Conservation (phyloP, 2,888 invertebrate genomes). For the Xanthia icteritia region DNA sequence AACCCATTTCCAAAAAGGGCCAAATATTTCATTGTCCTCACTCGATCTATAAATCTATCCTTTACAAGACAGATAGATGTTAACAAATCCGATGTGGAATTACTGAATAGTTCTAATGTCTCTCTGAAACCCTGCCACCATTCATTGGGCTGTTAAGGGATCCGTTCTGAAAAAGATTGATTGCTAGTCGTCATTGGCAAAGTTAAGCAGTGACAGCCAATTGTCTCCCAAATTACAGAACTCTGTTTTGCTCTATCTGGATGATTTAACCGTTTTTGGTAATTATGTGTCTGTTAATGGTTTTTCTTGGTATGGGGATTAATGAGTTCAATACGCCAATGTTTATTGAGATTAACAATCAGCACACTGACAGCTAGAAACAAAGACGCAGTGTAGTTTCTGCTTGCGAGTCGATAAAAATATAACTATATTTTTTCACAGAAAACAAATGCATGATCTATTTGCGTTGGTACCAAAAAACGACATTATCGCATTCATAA, state of each 20-base stretch:
- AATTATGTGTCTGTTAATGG: constrained; percentile 11
- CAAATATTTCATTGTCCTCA: constrained; percentile 63
- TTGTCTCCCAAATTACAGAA: constrained; percentile 71
- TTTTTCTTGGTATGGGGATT: not conserved
- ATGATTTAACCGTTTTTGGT: constrained; percentile 54
- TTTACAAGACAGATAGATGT: constrained; percentile 72
- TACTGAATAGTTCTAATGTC: constrained; percentile 72
- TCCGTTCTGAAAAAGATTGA: constrained; percentile 76
- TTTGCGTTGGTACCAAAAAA: not conserved
- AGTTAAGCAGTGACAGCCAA: constrained; percentile 69
- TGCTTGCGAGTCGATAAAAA: too few species aligned
- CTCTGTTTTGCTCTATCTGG: constrained; percentile 46
- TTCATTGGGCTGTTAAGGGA: constrained; percentile 70
- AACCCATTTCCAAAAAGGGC: constrained; percentile 45
- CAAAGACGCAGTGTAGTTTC: not conserved
- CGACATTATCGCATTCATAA: not conserved
- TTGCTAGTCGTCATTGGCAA: constrained; percentile 71
- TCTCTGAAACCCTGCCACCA: constrained; percentile 65
- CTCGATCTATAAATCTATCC: constrained; percentile 67
- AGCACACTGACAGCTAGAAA: too few species aligned
- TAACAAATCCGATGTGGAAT: constrained; percentile 71
- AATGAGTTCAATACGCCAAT: not conserved
- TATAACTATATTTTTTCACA: not conserved
- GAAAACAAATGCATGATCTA: not conserved
- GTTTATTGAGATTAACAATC: not conserved